Evolutionary conservation across 2,797 vertebrate genomes (phyloP).

Genomic region (Xiphophorus birchmanni): DNA sequence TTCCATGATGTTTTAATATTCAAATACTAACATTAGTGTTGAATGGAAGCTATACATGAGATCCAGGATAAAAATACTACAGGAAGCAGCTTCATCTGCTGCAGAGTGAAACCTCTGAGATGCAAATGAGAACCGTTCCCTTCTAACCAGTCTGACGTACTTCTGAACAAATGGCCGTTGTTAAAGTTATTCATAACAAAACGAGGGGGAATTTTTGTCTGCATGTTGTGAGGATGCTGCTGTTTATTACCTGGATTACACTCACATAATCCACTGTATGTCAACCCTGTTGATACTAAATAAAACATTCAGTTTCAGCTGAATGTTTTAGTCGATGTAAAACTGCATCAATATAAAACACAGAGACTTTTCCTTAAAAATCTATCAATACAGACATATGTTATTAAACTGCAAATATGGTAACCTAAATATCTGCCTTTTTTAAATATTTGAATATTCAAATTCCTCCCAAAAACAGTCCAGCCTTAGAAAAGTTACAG

Average conservation of each 20-base stretch:
- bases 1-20: too few species aligned
- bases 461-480: neutral
- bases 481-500: neutral
- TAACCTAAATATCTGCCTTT: too few species aligned
- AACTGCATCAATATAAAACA: neutral
- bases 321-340: neutral
- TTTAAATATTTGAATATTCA: neutral
- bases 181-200: too few species aligned
- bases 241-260: too few species aligned
- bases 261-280: neutral
- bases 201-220: neutral
- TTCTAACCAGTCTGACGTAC: neutral
- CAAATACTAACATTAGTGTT: too few species aligned
- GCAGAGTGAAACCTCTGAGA: neutral
- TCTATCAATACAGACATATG: neutral
- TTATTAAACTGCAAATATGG: neutral
- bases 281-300: neutral
- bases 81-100: too few species aligned
- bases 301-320: neutral
- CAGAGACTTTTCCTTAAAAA: neutral
- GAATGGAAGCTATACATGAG: too few species aligned
- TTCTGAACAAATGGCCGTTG: neutral
- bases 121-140: neutral
- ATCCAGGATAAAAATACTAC: too few species aligned
- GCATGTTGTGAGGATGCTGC: too few species aligned